Base-by-base conservation (phyloP, 1,140 invertebrate species). In the Megathymus violae region DNA sequence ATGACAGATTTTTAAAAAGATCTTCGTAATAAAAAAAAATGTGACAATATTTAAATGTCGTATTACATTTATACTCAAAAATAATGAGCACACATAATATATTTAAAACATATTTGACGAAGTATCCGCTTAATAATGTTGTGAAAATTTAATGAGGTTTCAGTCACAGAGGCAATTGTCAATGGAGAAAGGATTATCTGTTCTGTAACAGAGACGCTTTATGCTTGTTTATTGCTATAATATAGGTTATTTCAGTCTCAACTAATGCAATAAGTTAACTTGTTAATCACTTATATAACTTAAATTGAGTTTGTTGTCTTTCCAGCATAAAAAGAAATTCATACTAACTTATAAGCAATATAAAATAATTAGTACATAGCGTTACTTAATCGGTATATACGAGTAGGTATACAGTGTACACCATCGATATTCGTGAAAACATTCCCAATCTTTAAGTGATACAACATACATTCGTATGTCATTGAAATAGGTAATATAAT, bases 401-500 rank as follows among this genome's bases (percentile, higher is more conserved):
- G n/a, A n/a, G 27, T 31, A 22, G 19, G 19, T 9, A 44, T 1
- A 27, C 19, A 14, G n/a, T n/a, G n/a, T n/a, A n/a, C n/a, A n/a
- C n/a, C n/a, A 41, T 41, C 36, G 17, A 22, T 52, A 19, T n/a
- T 36, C 13, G 11, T 17, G 2, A 0, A 19, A 6, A 11, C 22
- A 13, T 54, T 44, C n/a, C 52, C 16, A n/a, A 56, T 56, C 27
- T 22, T 4, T 7, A 27, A 54, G 15, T 31, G 40, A 19, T 9
- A 34, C 41, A 44, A 58, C 44, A 46, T 1, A 58, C 52, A 25
- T 31, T n/a, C 41, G 27, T 58, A 34, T 13, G n/a, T 3, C 14
- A 13, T 44, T 44, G 13, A 46, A 34, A 58, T 58, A 58, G 52
- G 34, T 13, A 58, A 14, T 15, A 58, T 46, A 58, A 58, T 46